These are phyloP conservation scores for Heliconius aoede DNA, from an alignment of 2,888 invertebrate genomes.

Conservation along the genomic window DNA sequence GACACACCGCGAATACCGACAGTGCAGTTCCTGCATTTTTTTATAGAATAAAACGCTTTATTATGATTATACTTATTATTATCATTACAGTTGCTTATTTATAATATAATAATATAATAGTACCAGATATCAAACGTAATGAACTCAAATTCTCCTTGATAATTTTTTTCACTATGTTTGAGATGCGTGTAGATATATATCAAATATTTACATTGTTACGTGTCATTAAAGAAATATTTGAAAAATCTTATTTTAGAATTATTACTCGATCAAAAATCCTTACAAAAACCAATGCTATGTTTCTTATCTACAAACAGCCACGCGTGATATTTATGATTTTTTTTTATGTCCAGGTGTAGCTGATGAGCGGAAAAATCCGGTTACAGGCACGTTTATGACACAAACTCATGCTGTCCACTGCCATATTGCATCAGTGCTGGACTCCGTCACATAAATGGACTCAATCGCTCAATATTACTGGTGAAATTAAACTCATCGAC, in stretches of 20 bases:
- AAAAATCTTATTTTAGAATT: neutral
- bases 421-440: constrained; percentile 34
- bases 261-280: neutral
- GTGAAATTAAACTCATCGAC: constrained; percentile 24
- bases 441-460: constrained; percentile 15
- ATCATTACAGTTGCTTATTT: too few species aligned
- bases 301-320: constrained; percentile 28
- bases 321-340: constrained; percentile 45
- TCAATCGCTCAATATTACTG: constrained; percentile 1
- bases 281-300: neutral
- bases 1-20: constrained; percentile 43
- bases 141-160: too few species aligned
- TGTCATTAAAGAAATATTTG: neutral
- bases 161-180: neutral
- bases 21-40: constrained; percentile 34
- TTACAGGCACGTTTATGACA: constrained; percentile 44
- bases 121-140: too few species aligned
- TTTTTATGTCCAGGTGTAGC: constrained; percentile 23
- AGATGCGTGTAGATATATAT: neutral
- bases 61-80: constrained; percentile 1
- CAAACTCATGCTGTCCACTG: constrained; percentile 28
- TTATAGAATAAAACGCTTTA: constrained; percentile 35
- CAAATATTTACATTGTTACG: neutral
- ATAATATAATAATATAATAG: too few species aligned
- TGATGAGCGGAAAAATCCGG: constrained; percentile 42